These are phyloP conservation scores for Drosophila leontia DNA, from an alignment of 1,140 invertebrate species.

Conservation along the genomic window DNA sequence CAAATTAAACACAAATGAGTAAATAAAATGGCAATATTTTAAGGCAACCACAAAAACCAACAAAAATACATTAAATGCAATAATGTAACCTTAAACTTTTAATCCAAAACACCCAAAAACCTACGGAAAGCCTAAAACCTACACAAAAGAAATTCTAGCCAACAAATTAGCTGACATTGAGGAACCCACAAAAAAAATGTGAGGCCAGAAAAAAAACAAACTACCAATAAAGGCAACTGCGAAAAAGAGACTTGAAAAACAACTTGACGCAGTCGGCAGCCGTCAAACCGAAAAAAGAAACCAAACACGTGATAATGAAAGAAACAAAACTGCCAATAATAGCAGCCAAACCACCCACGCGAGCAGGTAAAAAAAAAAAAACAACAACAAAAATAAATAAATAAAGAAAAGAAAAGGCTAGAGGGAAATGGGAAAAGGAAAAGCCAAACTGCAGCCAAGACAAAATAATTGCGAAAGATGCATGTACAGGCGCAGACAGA, in stretches of 20 bases:
- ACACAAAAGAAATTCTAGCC: conserved; percentile 39
- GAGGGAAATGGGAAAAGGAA: conserved; percentile 7
- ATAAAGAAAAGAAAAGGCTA: conserved; percentile 12
- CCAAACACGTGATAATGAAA: conserved; percentile 72
- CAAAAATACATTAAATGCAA: conserved; percentile 6
- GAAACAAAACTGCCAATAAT: conserved; percentile 29
- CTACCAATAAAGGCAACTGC: conserved; percentile 11
- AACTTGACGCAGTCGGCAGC: conserved; percentile 45
- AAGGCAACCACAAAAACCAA: conserved; percentile 3
- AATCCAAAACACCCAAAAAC: conserved; percentile 9
- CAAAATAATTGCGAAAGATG: conserved; percentile 67
- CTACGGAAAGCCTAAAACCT: conserved; percentile 34
- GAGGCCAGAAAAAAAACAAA: conserved; percentile 10
- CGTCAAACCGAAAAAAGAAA: conserved; percentile 24
- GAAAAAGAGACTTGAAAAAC: conserved; percentile 39
- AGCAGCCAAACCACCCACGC: conserved; percentile 64
- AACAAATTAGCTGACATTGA: conserved; percentile 69
- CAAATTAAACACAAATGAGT: conserved; percentile 66
- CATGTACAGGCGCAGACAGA: conserved; percentile 25
- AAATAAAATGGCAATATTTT: not conserved
- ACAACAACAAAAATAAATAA: conserved; percentile 25
- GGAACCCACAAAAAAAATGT: conserved; percentile 19
- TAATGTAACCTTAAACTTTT: conserved; percentile 7
- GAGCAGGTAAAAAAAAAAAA: conserved; percentile 43
- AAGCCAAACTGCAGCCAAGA: conserved; percentile 55